Evolutionary conservation across 2,888 invertebrate species (phyloP).

Genomic region (Notodonta ziczac): DNA sequence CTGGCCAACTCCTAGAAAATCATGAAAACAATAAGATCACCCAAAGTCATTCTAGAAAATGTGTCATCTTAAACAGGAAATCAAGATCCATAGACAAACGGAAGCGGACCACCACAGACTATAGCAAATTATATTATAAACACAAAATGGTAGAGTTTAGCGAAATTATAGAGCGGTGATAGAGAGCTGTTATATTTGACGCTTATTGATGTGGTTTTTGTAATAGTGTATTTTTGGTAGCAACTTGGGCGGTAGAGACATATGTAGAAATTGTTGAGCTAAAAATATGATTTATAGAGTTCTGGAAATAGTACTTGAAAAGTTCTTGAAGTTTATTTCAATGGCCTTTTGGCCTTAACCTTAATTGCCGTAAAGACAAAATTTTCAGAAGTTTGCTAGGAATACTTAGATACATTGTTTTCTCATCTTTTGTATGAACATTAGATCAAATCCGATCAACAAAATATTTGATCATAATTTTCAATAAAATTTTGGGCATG

Average conservation of each 20-base stretch:
- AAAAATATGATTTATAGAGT: neutral
- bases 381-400: too few relatives aligned
- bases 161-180: conserved; percentile 72
- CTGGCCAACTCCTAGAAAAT: too few relatives aligned
- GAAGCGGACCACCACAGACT: conserved; percentile 43
- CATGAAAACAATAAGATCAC: too few relatives aligned
- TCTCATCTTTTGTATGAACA: too few relatives aligned
- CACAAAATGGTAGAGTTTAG: conserved; percentile 59
- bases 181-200: conserved; percentile 66
- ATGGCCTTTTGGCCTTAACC: too few relatives aligned
- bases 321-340: too few relatives aligned
- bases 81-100: conserved; percentile 44
- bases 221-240: conserved; percentile 25
- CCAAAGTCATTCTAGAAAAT: neutral
- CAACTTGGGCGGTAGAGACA: conserved; percentile 51
- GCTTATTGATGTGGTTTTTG: conserved; percentile 38
- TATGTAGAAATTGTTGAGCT: neutral
- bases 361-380: too few relatives aligned
- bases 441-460: neutral
- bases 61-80: conserved; percentile 32
- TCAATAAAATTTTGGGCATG: too few relatives aligned
- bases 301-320: too few relatives aligned
- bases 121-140: conserved; percentile 47
- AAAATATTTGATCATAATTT: too few relatives aligned
- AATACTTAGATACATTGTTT: too few relatives aligned